Evolutionary conservation across 2,888 invertebrate genomes (phyloP).

Genomic region (Drosophila differens): DNA sequence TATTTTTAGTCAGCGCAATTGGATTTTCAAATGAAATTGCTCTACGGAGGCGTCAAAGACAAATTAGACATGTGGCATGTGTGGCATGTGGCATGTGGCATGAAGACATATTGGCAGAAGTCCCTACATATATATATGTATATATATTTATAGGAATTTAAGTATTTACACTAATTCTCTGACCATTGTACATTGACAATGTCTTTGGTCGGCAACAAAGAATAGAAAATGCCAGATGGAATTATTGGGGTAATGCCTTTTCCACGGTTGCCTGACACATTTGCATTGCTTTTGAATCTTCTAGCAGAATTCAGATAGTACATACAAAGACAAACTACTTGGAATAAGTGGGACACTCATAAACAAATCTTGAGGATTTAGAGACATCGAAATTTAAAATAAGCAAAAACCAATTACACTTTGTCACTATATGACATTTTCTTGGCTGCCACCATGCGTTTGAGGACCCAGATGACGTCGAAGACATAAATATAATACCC

Average conservation of each 20-base stretch:
- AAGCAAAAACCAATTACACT: neutral
- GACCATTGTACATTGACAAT: constrained; percentile 6
- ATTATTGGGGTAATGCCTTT: neutral
- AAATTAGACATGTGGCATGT: constrained; percentile 23
- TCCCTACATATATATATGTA: constrained; percentile 3
- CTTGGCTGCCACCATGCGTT: neutral
- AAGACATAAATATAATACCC: neutral
- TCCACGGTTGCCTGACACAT: neutral
- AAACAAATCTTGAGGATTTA: neutral
- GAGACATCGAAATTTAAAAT: neutral
- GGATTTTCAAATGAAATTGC: constrained; percentile 56
- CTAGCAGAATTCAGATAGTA: neutral
- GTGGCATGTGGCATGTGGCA: constrained; percentile 13
- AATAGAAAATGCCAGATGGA: neutral
- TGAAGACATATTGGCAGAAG: constrained; percentile 12
- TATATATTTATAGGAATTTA: constrained; percentile 1
- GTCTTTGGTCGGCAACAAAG: neutral
- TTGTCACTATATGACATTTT: neutral
- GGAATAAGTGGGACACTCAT: neutral
- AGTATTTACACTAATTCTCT: constrained; percentile 16
- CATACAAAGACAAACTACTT: neutral
- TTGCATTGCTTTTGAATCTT: neutral
- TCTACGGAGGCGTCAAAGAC: constrained; percentile 26
- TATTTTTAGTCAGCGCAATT: constrained; percentile 67
- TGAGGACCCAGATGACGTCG: neutral